Conservation (phyloP, 2,113 vertebrate genomes). For the Choloepus hoffmanni region DNA sequence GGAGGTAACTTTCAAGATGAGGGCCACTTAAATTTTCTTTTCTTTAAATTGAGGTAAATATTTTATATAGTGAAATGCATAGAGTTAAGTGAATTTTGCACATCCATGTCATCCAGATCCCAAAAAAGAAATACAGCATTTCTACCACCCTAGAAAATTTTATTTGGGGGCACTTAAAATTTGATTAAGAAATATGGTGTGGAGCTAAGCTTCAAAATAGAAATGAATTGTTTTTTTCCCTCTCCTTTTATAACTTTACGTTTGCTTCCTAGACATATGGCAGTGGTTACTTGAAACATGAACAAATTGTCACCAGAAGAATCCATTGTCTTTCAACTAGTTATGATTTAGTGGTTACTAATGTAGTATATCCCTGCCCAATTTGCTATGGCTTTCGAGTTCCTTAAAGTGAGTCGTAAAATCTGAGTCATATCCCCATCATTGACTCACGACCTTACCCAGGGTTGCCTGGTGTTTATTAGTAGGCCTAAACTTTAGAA, state of each 20-base stretch:
- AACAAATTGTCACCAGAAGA: slow-evolving; percentile 60
- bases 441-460: slow-evolving; percentile 62
- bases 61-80: not conserved
- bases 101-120: not conserved
- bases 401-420: slow-evolving; percentile 45
- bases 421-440: slow-evolving; percentile 66
- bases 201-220: slow-evolving; percentile 49
- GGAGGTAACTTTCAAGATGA: not conserved
- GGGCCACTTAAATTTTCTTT: not conserved
- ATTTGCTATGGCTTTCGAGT: slow-evolving; percentile 50
- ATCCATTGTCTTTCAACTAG: slow-evolving; percentile 55
- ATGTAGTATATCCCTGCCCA: slow-evolving; percentile 42
- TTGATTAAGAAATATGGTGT: slow-evolving; percentile 2
- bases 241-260: slow-evolving; percentile 25
- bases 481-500: slow-evolving; percentile 16
- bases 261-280: slow-evolving; percentile 66
- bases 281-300: slow-evolving; percentile 57
- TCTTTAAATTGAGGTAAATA: not conserved
- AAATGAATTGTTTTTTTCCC: slow-evolving; percentile 36
- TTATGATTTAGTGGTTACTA: slow-evolving; percentile 74
- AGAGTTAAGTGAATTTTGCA: not conserved
- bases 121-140: not conserved
- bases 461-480: slow-evolving; percentile 52
- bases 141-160: slow-evolving; percentile 10
- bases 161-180: slow-evolving; percentile 28